These are phyloP conservation scores for Halichondria panicea DNA, from an alignment of 37 sponge, comb jelly and placozoan species.

Conservation along the genomic window DNA sequence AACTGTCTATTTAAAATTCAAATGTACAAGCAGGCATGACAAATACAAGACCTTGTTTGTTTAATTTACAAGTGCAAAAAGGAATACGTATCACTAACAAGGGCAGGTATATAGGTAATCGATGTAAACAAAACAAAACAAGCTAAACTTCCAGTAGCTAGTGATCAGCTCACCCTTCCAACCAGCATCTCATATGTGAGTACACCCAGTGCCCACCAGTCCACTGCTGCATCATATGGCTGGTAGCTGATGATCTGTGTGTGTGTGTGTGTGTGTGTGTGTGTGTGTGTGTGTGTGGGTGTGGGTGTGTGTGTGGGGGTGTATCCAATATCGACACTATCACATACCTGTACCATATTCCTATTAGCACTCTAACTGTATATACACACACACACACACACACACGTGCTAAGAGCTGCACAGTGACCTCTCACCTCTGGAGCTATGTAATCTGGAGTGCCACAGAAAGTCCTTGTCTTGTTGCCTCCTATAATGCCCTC, in stretches of 20 bases:
- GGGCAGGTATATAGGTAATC: no score
- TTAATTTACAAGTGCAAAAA: no score
- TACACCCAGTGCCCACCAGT: constrained; percentile 99
- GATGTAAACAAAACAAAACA: no score
- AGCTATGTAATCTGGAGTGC: constrained; percentile 98
- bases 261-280: constrained; percentile 1
- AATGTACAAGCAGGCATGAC: no score
- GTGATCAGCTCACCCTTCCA: constrained; percentile 76
- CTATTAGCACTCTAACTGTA: no score
- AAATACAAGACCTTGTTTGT: no score
- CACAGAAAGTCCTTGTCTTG: constrained; percentile 95
- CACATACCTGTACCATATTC: no score
- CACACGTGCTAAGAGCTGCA: background rate
- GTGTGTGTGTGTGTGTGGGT: constrained; percentile 1
- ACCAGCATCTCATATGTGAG: constrained; percentile 93
- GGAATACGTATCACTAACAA: no score
- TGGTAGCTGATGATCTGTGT: constrained; percentile 87
- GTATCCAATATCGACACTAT: no score
- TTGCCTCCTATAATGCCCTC: constrained; percentile 80
- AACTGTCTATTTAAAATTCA: background rate
- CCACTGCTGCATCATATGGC: constrained; percentile 91
- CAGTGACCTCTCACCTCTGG: constrained; percentile 78
- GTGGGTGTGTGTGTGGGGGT: no score
- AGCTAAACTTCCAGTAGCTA: no score
- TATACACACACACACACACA: background rate